Evolutionary conservation across 1,140 invertebrate genomes (phyloP), one percentile per base, ranked within the genome.

Genomic region (Sinonovacula constricta): DNA sequence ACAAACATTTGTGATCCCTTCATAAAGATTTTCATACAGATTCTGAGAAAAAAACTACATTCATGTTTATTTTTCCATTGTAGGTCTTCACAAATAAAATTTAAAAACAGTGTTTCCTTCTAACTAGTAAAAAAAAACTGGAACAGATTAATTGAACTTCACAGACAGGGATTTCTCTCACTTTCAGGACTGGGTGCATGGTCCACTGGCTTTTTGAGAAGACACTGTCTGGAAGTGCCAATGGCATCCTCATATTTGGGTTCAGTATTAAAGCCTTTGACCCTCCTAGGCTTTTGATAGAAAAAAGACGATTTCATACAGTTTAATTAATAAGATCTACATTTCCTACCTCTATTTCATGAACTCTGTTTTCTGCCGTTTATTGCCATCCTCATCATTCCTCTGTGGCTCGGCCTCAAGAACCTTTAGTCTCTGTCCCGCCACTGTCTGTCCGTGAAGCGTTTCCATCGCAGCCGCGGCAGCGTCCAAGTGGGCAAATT

Each of bases 351-450:
- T 72, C 28, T n/a, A 53, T 2, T 66, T 24, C 53, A 68, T 10
- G 24, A 54, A 24, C 36, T 80, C 70, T 26, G 63, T 63, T 22
- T 65, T 56, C 54, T 74, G 69, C 39, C 65, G 33, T 66, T 69
- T 76, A 62, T 74, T 22, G n/a, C 62, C 49, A 34, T 76, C 72
- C n/a, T 57, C 69, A 15, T 68, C 66, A 12, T 78, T 68, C 59
- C 83, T 85, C n/a, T 84, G 93, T 79, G 97, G 96, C 89, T 98
- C 96, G 10, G 97, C 97, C 89, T 96, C 94, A 88, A 98, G 93
- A 4, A 98, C 97, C 91, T 97, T 96, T 36, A 97, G 88, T 71
- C 95, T 93, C 15, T 95, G 94, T 0, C 96, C 96, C 22, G 83
- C 85, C 30, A 90, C 57, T 34, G 81, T 85, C 75, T 96, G 95